Evolutionary conservation across 1,140 invertebrate species (phyloP), one percentile per base, ranked within the genome.

Genomic region (Lordiphosa clarofinis): DNA sequence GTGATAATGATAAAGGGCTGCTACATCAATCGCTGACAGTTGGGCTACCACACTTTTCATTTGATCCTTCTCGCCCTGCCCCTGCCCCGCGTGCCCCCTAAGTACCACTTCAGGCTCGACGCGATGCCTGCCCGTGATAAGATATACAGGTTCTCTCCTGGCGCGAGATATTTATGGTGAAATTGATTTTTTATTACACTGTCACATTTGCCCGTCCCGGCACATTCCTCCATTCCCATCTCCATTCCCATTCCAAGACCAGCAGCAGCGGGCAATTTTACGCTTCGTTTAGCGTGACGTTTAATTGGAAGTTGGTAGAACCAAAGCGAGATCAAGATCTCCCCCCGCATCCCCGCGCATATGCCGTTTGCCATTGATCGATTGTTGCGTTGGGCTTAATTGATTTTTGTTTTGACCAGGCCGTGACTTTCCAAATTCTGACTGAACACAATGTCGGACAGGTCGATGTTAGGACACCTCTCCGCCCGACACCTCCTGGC

Each of bases 1-100:
- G 84, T 81, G 84, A 79, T 87, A 87, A 87, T 87, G 84, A 87
- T 87, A 87, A 87, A 87, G 84, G 74, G 84, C 57, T 74, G 72
- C 73, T 86, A 87, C 84, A 87, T 87, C 84, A 87, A 87, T 87
- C 84, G 84, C 73, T 87, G 84, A 87, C 84, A 87, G 84, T 87
- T 64, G 68, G 72, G 84, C 84, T 87, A 87, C 84, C 84, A 87
- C 86, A 87, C 79, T 87, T 87, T 86, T 76, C 63, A 69, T 73
- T 73, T 76, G 47, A 43, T 39, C 59, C 53, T 39, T 9, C 58
- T 42, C n/a, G 7, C n/a, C 15, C 15, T 15, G n/a, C n/a, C 40
- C 11, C 67, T 42, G 53, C 9, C 31, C 39, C 37, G 31, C 39
- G 39, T 24, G 54, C 31, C 24, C 38, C 70, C 70, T 86, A 86